Conservation (phyloP, 2,113 vertebrate genomes). For the Periophthalmodon schlosseri region DNA sequence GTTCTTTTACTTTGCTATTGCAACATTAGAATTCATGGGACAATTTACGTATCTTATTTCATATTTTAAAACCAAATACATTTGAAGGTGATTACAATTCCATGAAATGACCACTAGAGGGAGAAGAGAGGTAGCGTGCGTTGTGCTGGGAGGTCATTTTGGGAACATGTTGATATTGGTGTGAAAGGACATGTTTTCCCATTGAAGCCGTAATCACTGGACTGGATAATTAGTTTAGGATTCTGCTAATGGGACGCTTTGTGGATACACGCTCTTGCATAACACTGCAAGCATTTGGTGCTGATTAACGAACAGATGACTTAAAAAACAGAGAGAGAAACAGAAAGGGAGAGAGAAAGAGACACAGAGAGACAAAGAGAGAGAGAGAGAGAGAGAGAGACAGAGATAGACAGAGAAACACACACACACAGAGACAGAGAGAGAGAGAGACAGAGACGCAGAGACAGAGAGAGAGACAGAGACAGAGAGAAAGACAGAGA, state of each 20-base stretch:
- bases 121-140: not conserved
- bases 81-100: too few species aligned
- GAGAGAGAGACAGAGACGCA: not conserved
- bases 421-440: not conserved
- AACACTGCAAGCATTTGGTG: not conserved
- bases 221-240: not conserved
- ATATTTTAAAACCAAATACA: too few species aligned
- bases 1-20: too few species aligned
- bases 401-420: too few species aligned
- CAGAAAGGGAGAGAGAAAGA: not conserved
- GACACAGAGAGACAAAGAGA: not conserved
- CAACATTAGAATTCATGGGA: too few species aligned
- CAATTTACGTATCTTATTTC: too few species aligned
- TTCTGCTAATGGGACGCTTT: not conserved
- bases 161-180: slow-evolving; percentile 2
- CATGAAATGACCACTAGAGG: not conserved
- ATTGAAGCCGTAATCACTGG: not conserved
- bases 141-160: not conserved
- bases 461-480: too few species aligned
- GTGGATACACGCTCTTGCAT: not conserved
- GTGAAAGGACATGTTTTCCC: not conserved
- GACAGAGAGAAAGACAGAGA: too few species aligned
- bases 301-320: not conserved
- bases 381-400: too few species aligned
- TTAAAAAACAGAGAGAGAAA: not conserved